phyloP scores from a whole-genome alignment of 2,797 vertebrate genomes.

The Momotus momota region DNA sequence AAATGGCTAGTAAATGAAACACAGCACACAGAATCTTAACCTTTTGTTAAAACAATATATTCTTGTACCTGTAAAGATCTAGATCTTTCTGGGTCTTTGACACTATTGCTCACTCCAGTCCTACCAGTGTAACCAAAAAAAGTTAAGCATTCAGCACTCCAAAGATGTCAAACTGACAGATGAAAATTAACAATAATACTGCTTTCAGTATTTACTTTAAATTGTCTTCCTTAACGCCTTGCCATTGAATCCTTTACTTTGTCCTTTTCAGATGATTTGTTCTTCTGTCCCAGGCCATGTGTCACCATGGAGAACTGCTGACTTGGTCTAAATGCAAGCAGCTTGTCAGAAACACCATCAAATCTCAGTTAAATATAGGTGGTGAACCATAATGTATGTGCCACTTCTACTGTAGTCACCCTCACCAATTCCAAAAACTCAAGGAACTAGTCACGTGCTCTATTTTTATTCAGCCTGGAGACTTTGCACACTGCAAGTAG shows the following conservation, averaged over 20 bases:
- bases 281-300: not conserved
- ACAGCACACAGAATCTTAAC: not conserved
- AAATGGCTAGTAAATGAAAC: not conserved
- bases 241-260: not conserved
- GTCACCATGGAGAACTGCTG: conserved; percentile 18
- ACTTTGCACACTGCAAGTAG: not conserved
- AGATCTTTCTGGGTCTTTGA: not conserved
- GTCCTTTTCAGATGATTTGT: not conserved
- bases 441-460: not conserved
- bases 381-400: not conserved
- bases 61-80: not conserved
- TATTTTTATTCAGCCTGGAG: not conserved
- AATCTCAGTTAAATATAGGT: conserved; percentile 35
- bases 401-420: not conserved
- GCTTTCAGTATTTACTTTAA: not conserved
- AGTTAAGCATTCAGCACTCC: not conserved
- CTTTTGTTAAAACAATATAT: not conserved
- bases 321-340: conserved; percentile 26
- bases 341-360: not conserved
- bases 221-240: not conserved
- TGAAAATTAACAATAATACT: not conserved
- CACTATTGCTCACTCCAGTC: not conserved
- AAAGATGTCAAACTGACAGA: not conserved
- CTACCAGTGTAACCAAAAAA: not conserved
- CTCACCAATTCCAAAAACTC: not conserved